phyloP scores from a whole-genome alignment of 2,797 vertebrate genomes.

The Tachyglossus aculeatus region DNA sequence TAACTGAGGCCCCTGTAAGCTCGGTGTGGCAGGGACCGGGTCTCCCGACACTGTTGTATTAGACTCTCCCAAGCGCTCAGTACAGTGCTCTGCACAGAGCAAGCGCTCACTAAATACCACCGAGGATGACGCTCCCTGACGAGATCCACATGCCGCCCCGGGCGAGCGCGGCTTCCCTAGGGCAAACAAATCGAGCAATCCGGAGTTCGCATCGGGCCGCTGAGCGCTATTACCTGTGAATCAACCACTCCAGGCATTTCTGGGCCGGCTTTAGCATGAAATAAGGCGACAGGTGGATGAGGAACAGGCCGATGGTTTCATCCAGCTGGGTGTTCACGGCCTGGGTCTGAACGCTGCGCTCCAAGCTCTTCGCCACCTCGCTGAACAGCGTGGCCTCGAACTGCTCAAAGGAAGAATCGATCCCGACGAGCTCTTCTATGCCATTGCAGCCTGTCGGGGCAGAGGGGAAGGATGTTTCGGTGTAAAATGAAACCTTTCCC shows the following conservation, averaged over 20 bases:
- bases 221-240: conserved; percentile 84
- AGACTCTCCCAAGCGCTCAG: not conserved
- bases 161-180: too few relatives aligned
- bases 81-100: not conserved
- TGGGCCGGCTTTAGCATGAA: conserved; percentile 94
- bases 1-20: too few relatives aligned
- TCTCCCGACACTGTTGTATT: too few relatives aligned
- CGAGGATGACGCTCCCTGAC: too few relatives aligned
- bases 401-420: conserved; percentile 85
- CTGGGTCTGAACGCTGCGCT: conserved; percentile 91
- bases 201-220: too few relatives aligned
- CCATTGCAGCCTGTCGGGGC: conserved; percentile 88
- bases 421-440: conserved; percentile 90
- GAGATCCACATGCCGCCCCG: too few relatives aligned
- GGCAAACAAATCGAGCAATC: too few relatives aligned
- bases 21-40: too few relatives aligned
- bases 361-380: conserved; percentile 80
- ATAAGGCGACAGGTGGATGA: conserved; percentile 90
- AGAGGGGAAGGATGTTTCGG: not conserved
- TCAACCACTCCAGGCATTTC: conserved; percentile 97
- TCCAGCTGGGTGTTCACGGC: conserved; percentile 89
- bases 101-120: too few relatives aligned
- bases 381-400: conserved; percentile 91
- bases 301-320: conserved; percentile 85
- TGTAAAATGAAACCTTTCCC: too few relatives aligned